Percentiles rank a stretch among this genome's conserved stretches.
These are phyloP conservation scores for Tolypeutes matacus DNA, from an alignment of 2,797 vertebrate species.

Conservation along the genomic window DNA sequence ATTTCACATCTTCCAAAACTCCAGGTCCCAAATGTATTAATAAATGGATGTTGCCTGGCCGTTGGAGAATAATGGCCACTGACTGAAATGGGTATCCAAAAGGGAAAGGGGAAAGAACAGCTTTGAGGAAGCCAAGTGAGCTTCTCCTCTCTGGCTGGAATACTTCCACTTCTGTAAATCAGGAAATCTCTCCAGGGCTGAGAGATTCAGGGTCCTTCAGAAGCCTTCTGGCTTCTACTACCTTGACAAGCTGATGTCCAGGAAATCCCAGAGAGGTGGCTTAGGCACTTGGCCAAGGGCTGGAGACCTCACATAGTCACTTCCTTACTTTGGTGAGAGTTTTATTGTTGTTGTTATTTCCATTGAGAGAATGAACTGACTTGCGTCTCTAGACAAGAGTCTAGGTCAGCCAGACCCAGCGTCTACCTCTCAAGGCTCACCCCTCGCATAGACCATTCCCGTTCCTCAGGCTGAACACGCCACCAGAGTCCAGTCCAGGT, in stretches of 20 bases:
- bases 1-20: neutral
- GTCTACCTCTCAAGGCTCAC: fast-evolving
- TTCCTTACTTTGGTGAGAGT: neutral
- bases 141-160: neutral
- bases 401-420: neutral
- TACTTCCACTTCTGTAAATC: neutral
- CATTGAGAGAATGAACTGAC: neutral
- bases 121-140: neutral
- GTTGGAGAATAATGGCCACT: neutral
- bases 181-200: neutral
- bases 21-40: neutral
- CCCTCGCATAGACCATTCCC: neutral
- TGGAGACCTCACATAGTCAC: fast-evolving
- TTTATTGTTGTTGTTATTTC: too few species aligned
- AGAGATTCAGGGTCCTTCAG: neutral
- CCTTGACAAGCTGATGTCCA: neutral
- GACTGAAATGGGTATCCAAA: neutral
- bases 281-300: fast-evolving
- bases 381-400: neutral
- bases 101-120: neutral
- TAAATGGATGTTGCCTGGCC: neutral
- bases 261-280: neutral
- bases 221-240: neutral
- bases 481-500: neutral
- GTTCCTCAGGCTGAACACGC: fast-evolving